Evolutionary conservation across 2,113 vertebrate genomes (phyloP).

Genomic region (Shinisaurus crocodilurus): DNA sequence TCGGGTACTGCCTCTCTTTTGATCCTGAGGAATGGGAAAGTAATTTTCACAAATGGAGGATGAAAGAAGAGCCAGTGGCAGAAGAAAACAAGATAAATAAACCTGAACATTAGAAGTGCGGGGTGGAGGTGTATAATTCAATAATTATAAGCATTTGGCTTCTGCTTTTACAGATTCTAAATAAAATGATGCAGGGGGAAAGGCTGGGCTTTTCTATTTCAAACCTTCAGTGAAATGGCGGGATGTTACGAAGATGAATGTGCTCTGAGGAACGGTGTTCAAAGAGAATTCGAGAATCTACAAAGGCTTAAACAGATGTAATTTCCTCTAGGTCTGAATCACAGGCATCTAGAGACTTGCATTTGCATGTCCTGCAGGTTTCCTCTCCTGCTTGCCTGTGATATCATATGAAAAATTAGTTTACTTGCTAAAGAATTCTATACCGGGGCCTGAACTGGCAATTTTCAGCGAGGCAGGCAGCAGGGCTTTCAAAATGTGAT

Average conservation of each 20-base stretch:
- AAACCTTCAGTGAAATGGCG: not conserved
- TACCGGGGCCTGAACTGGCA: not conserved
- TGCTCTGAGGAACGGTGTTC: conserved; percentile 18
- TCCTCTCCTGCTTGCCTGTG: not conserved
- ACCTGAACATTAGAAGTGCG: not conserved
- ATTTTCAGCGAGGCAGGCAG: not conserved
- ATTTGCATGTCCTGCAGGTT: conserved; percentile 22
- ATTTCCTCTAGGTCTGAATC: conserved; percentile 41
- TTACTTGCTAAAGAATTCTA: not conserved
- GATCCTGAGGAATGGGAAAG: conserved; percentile 32
- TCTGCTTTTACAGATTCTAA: conserved; percentile 9
- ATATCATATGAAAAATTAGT: not conserved
- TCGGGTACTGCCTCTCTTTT: conserved; percentile 38
- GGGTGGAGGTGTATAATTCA: conserved; percentile 5
- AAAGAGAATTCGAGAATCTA: conserved; percentile 36
- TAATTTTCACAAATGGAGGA: conserved; percentile 49
- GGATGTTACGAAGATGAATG: not conserved
- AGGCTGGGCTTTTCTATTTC: not conserved
- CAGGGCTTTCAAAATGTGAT: not conserved
- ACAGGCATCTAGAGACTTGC: conserved; percentile 23
- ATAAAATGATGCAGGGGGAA: not conserved
- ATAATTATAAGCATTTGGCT: not conserved
- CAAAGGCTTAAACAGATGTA: conserved; percentile 14
- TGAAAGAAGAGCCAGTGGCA: conserved; percentile 42
- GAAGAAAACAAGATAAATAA: conserved; percentile 55